A percentile compares a stretch with the other conserved stretches of the same genome.
Evolutionary conservation across 2,888 invertebrate species (phyloP).

Genomic region (Pseudanteris insignis): DNA sequence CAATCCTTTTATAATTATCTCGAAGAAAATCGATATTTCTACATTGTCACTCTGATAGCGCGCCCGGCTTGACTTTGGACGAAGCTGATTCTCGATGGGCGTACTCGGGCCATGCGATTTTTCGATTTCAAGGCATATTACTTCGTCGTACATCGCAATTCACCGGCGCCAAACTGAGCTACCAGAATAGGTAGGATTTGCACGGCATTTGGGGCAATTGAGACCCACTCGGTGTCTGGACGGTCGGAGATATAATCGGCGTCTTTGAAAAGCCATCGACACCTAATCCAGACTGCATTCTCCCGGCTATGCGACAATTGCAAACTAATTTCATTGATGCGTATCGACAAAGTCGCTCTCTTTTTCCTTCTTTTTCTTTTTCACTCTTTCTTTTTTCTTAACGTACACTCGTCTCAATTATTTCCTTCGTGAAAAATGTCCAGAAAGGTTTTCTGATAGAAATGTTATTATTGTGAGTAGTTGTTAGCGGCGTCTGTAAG

Average conservation of each 20-base stretch:
- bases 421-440: constrained; percentile 14
- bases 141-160: constrained; percentile 32
- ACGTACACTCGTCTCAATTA: constrained; percentile 4
- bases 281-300: constrained; percentile 41
- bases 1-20: constrained; percentile 16
- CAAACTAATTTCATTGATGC: constrained; percentile 37
- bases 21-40: constrained; percentile 25
- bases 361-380: no score
- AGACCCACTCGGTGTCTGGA: no score
- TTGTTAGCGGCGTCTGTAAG: no score
- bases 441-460: no score
- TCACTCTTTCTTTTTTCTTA: no score
- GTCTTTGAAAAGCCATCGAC: constrained; percentile 33
- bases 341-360: constrained; percentile 15
- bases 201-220: constrained; percentile 33
- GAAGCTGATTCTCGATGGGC: constrained; percentile 35
- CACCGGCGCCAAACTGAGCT: constrained; percentile 29
- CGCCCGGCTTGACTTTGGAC: constrained; percentile 26
- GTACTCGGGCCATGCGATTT: constrained; percentile 26
- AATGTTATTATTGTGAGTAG: no score
- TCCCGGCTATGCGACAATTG: constrained; percentile 25
- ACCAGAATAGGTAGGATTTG: constrained; percentile 37
- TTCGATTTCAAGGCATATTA: constrained; percentile 46
- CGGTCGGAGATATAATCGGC: constrained; percentile 36
- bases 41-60: constrained; percentile 20